phyloP scores from a whole-genome alignment of 2,888 invertebrate species.

The Ornithoptera priamus region DNA sequence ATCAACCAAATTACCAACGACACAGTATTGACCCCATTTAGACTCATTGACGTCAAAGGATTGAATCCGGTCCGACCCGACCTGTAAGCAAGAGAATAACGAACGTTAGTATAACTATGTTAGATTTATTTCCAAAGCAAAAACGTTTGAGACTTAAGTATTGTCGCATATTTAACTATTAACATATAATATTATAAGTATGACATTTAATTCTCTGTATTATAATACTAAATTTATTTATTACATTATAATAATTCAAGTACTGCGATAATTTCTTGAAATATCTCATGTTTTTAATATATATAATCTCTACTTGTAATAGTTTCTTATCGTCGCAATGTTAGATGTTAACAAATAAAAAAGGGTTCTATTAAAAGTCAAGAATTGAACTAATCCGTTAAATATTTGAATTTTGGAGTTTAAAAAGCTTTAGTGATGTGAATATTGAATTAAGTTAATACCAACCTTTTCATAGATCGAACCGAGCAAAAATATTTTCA shows the following conservation, averaged over 20 bases:
- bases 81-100: slow-evolving; percentile 49
- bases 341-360: no score
- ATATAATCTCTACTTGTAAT: no score
- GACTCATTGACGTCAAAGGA: slow-evolving; percentile 44
- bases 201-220: background rate
- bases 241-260: no score
- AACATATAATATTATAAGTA: background rate
- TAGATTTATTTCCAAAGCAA: background rate
- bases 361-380: no score
- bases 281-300: no score
- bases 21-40: slow-evolving; percentile 26
- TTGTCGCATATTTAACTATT: background rate
- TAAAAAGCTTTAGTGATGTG: slow-evolving; percentile 7
- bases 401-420: background rate
- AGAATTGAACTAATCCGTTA: background rate
- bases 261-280: no score
- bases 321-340: no score
- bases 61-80: slow-evolving; percentile 41
- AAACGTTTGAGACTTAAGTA: background rate
- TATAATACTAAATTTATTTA: no score
- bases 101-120: slow-evolving; percentile 12
- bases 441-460: slow-evolving; percentile 34
- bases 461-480: slow-evolving; percentile 58
- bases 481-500: slow-evolving; percentile 47
- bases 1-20: slow-evolving; percentile 18